These are phyloP conservation scores for Aplysina aerophoba DNA, from an alignment of 37 sponge, comb jelly and placozoan species.

Conservation along the genomic window DNA sequence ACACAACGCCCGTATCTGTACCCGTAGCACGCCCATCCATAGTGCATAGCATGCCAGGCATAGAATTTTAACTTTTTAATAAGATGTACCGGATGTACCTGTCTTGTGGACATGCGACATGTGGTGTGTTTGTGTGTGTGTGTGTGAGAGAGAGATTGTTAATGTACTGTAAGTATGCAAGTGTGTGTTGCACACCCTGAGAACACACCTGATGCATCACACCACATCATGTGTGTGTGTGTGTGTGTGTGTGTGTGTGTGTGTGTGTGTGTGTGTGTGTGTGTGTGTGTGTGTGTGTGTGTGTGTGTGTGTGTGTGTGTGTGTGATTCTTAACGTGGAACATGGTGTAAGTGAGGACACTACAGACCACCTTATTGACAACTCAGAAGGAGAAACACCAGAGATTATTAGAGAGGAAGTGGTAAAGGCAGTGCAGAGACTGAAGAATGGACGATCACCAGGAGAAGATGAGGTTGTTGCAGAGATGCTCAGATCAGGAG, in stretches of 20 bases:
- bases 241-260: constrained; percentile 46
- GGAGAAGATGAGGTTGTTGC: constrained; percentile 35
- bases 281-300: constrained; percentile 18
- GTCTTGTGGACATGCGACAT: too few relatives aligned
- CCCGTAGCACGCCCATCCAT: too few relatives aligned
- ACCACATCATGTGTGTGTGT: constrained; percentile 39
- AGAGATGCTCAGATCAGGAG: constrained; percentile 31
- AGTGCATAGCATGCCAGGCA: too few relatives aligned
- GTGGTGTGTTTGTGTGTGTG: too few relatives aligned
- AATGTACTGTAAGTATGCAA: too few relatives aligned
- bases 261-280: constrained; percentile 21
- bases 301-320: constrained; percentile 5
- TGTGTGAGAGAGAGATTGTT: too few relatives aligned
- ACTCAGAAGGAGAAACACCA: constrained; percentile 10
- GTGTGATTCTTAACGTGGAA: background rate
- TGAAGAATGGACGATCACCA: constrained; percentile 36
- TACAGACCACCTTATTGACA: background rate
- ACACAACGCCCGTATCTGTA: too few relatives aligned
- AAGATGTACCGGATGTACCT: too few relatives aligned
- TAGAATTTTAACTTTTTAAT: too few relatives aligned
- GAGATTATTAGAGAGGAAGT: constrained; percentile 29
- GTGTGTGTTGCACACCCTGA: too few relatives aligned
- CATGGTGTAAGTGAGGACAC: background rate
- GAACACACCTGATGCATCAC: too few relatives aligned
- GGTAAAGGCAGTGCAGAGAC: constrained; percentile 4